Base-by-base conservation (phyloP, 92 coral and sea anemone species). In the Parazoanthus darwini region DNA sequence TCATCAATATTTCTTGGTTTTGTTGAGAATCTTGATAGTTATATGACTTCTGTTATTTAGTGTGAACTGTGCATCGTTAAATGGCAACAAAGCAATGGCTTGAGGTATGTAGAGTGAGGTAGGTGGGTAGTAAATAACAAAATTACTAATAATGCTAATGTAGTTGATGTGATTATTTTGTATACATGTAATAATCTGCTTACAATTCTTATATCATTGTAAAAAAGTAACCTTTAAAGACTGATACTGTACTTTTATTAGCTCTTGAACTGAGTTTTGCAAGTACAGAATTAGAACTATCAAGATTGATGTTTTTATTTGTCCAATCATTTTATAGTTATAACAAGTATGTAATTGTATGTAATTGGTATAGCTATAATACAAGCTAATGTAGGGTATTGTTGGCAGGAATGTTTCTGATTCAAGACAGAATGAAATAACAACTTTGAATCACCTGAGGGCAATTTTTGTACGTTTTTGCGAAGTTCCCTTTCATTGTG, bases 101-200 rank as follows among this genome's bases (percentile, higher is more conserved):
- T 22, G 65, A 83, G 86, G 86, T 83, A 83, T 83, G 86, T 83
- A 83, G 86, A 43, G 15, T 71, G 86, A 83, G 77, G 86, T 83
- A 83, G 86, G 86, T 83, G 42, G 78, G 86, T 66, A 83, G 77
- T 63, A 51, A 39, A 37, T 18, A 51, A 29, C 33, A 13, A 11
- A 13, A 14, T 13, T 54, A 13, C 14, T 54, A 14, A 54, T 54
- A 48, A 15, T 54, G 3, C 16, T 11, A 54, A 13, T 54, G 4
- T 54, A 68, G 25, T 38, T 83, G 39, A 15, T 14, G 1, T 65
- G 36, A 4, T 82, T 29, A 29, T 29, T 29, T 9, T 38, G 51
- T 26, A 18, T 78, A n/a, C 16, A 3, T 15, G 42, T 8, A 73
- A 5, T 73, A 73, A 54, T 3, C 59, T 54, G 59, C 9, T 13